phyloP scores from a whole-genome alignment of 2,888 invertebrate genomes.

The Chesias legatella region DNA sequence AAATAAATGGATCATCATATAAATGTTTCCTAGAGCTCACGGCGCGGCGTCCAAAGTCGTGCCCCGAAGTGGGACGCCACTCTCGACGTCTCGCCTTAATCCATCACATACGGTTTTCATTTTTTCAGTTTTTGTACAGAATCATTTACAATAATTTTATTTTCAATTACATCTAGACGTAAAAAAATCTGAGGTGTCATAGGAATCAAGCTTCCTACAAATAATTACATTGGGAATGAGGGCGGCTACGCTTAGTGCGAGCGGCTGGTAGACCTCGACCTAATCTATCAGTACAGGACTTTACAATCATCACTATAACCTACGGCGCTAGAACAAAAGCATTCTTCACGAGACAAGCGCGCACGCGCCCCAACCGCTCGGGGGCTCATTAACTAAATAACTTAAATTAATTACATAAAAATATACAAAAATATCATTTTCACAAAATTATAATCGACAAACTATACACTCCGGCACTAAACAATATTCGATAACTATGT shows the following conservation, averaged over 20 bases:
- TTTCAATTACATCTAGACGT: constrained; percentile 80
- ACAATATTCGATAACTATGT: constrained; percentile 74
- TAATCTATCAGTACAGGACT: constrained; percentile 77
- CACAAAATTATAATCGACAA: constrained; percentile 76
- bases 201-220: constrained; percentile 80
- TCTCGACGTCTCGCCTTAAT: constrained; percentile 63
- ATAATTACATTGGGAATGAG: constrained; percentile 79
- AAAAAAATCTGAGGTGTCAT: constrained; percentile 78
- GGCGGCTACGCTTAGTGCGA: constrained; percentile 76
- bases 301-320: constrained; percentile 79
- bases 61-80: constrained; percentile 43
- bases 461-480: constrained; percentile 78
- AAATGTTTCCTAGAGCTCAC: constrained; percentile 80
- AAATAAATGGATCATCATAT: constrained; percentile 83
- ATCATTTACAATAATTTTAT: constrained; percentile 81
- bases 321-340: constrained; percentile 59
- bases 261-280: constrained; percentile 77
- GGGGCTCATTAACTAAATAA: constrained; percentile 68
- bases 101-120: constrained; percentile 79
- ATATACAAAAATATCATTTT: constrained; percentile 81
- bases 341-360: constrained; percentile 55
- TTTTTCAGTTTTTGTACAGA: constrained; percentile 77
- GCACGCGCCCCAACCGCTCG: constrained; percentile 43
- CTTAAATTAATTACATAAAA: constrained; percentile 77
- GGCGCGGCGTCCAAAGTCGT: constrained; percentile 62